Percentiles rank a stretch among this genome's conserved stretches.
Evolutionary conservation across 2,888 invertebrate species (phyloP).

Genomic region (Thymelicus lineola): DNA sequence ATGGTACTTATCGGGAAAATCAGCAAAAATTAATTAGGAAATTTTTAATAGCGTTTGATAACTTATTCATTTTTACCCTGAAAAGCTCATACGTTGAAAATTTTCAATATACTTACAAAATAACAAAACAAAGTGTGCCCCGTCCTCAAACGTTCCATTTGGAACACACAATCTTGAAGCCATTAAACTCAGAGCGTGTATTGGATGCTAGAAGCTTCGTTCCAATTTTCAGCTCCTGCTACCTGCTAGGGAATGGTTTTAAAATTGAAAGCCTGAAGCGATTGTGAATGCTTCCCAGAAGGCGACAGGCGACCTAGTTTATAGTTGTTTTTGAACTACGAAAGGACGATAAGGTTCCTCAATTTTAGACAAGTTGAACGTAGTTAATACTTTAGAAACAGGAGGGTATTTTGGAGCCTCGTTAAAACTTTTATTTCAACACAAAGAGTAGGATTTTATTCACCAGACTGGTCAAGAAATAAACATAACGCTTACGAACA

Average conservation of each 20-base stretch:
- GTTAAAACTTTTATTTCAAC: no score
- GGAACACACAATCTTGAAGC: conserved; percentile 23
- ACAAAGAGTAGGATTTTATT: neutral
- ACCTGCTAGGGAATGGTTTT: conserved; percentile 31
- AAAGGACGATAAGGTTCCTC: neutral
- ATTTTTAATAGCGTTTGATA: no score
- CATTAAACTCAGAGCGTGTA: conserved; percentile 18
- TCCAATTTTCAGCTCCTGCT: conserved; percentile 30
- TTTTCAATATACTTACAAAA: no score
- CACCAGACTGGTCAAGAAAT: neutral
- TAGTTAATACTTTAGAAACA: neutral
- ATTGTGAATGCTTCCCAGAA: conserved; percentile 32
- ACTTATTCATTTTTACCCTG: neutral
- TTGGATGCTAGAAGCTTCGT: conserved; percentile 5
- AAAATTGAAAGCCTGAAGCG: conserved; percentile 34
- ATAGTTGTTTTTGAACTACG: neutral
- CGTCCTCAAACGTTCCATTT: conserved; percentile 19
- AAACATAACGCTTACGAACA: no score
- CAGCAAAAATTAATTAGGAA: no score
- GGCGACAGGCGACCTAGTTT: conserved; percentile 1
- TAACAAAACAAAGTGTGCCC: neutral
- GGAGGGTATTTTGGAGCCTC: no score
- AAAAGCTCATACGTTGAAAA: neutral
- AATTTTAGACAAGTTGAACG: neutral
- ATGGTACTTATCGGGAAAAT: no score